Percentiles rank a stretch among this genome's conserved stretches.
Conservation (phyloP, 2,113 vertebrate genomes). For the Amphiprion ocellaris region DNA sequence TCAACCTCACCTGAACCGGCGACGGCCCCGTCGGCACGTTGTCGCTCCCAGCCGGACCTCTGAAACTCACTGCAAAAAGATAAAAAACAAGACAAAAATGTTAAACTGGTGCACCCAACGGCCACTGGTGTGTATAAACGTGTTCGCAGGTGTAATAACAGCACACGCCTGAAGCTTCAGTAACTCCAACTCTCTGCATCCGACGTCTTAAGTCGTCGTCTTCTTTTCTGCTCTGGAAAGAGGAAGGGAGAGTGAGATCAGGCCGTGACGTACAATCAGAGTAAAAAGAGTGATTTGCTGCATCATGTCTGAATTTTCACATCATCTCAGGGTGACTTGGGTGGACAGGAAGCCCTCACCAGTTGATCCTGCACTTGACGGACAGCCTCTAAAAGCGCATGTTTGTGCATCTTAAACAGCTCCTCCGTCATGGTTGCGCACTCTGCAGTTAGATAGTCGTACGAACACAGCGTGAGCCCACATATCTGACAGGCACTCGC, state of each 20-base stretch:
- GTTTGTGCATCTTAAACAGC: conserved; percentile 67
- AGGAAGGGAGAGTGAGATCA: conserved; percentile 48
- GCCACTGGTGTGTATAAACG: neutral
- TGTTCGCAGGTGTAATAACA: neutral
- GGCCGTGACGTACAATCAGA: neutral
- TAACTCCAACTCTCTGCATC: neutral
- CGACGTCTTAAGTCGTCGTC: neutral
- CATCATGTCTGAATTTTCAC: neutral
- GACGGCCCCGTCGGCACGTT: conserved; percentile 32
- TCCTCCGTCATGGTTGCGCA: conserved; percentile 68
- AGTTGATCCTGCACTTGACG: conserved; percentile 60
- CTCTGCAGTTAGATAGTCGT: conserved; percentile 23
- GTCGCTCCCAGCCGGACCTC: neutral
- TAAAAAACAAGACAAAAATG: neutral
- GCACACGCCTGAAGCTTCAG: conserved; percentile 40
- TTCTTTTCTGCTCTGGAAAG: conserved; percentile 47
- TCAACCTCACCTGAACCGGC: conserved; percentile 62
- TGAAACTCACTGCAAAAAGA: neutral
- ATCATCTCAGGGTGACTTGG: neutral
- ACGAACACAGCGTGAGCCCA: too few relatives aligned
- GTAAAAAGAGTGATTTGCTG: neutral
- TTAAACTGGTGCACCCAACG: neutral
- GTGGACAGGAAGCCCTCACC: conserved; percentile 55
- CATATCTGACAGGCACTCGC: too few relatives aligned
- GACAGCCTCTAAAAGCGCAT: conserved; percentile 41